A percentile compares a stretch with the other conserved stretches of the same genome.
These are phyloP conservation scores for Maniola jurtina DNA, from an alignment of 1,140 invertebrate species.

Conservation along the genomic window DNA sequence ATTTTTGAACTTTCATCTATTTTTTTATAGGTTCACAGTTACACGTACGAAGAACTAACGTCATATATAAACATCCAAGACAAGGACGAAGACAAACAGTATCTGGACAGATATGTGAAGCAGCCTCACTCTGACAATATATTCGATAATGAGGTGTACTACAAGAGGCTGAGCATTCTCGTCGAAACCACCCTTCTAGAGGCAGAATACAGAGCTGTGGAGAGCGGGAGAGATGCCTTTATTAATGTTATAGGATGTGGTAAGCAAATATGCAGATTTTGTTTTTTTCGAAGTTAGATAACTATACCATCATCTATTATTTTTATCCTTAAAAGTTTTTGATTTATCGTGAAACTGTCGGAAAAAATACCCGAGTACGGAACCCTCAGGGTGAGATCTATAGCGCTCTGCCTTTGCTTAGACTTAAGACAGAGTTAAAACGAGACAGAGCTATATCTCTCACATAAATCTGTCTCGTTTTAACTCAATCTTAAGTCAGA, in stretches of 20 bases:
- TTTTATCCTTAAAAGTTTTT: too few species aligned
- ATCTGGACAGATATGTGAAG: constrained; percentile 57
- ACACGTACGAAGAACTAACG: constrained; percentile 57
- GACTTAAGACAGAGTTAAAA: too few species aligned
- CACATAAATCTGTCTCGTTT: too few species aligned
- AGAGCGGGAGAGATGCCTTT: constrained; percentile 36
- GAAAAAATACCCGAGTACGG: too few species aligned
- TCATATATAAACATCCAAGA: constrained; percentile 50
- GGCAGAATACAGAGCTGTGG: constrained; percentile 40
- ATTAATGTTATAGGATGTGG: constrained; percentile 59
- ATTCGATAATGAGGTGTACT: constrained; percentile 70
- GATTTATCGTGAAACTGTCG: too few species aligned
- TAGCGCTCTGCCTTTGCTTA: too few species aligned
- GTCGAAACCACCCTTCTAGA: constrained; percentile 53
- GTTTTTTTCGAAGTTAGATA: neutral
- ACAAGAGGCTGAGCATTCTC: constrained; percentile 52
- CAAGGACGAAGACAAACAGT: constrained; percentile 47
- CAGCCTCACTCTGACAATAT: constrained; percentile 32
- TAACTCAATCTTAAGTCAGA: too few species aligned
- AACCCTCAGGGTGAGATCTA: too few species aligned
- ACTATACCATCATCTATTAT: too few species aligned
- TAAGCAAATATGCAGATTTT: constrained; percentile 34
- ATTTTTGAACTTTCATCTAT: too few species aligned
- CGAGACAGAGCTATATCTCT: too few species aligned
- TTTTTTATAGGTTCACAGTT: constrained; percentile 53